Base-by-base conservation (phyloP, 2,888 invertebrate genomes). In the Aphidius colemani region DNA sequence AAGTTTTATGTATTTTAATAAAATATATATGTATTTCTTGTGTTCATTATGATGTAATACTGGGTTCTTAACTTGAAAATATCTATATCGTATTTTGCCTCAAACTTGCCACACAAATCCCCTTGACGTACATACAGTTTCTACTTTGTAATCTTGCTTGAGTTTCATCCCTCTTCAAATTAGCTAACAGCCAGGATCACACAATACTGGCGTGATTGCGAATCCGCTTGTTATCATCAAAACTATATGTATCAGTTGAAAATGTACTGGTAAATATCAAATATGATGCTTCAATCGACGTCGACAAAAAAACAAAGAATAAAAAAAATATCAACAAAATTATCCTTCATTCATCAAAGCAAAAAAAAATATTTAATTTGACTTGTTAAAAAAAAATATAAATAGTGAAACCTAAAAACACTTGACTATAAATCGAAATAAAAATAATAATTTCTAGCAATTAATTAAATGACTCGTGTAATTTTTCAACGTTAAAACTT, bases 151-250 rank as follows among this genome's bases (percentile, higher is more conserved):
- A 78, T 78, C 78, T 57, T 46, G 73, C 72, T 75, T 74, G 74
- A 77, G 74, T 78, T 78, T 75, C 77, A 78, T 74, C 77, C 75
- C 78, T 75, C 77, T 72, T 70, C 59, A 72, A 78, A 75, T 78
- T 75, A 71, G 75, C 73, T 74, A 76, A 75, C 77, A 75, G 72
- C 72, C 72, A 72, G 74, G 74, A 70, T 45, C 30, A 39, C 71
- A 78, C 78, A 78, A 78, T 78, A 75, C 75, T 75, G 75, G 72
- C 78, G 78, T 78, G 78, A 78, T 78, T 78, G 78, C 77, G 78
- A 78, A 78, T 78, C 78, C 78, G 78, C 78, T 78, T 78, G 78
- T 78, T 78, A 78, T 78, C 77, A 70, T 74, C 74, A 75, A 76
- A 78, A 77, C 76, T 75, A 72, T 68, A 57, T 44, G 30, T 30